These are phyloP conservation scores for Salpingus planirostris DNA, from an alignment of 2,888 invertebrate species.

Conservation along the genomic window DNA sequence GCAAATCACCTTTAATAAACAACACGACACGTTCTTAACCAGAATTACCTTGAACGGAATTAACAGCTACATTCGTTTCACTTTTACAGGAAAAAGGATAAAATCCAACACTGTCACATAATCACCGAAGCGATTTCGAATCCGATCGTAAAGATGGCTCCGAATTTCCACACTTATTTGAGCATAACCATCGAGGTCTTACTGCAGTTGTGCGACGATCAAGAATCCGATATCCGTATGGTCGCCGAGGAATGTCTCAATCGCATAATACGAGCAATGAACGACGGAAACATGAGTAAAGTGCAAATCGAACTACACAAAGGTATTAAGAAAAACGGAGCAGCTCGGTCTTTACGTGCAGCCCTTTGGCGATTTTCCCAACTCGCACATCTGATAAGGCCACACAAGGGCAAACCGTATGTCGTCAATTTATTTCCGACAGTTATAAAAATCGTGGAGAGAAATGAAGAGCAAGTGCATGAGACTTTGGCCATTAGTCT, in stretches of 20 bases:
- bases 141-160: slow-evolving; percentile 49
- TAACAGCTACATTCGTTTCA: not conserved
- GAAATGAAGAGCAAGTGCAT: slow-evolving; percentile 63
- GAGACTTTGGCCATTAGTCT: slow-evolving; percentile 58
- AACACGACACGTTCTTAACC: too few relatives aligned
- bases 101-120: slow-evolving; percentile 60
- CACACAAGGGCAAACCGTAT: slow-evolving; percentile 70
- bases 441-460: slow-evolving; percentile 58
- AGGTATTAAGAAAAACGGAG: slow-evolving; percentile 72
- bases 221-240: slow-evolving; percentile 69
- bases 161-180: slow-evolving; percentile 56
- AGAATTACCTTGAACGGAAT: too few relatives aligned
- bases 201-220: slow-evolving; percentile 63
- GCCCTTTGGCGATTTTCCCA: slow-evolving; percentile 70
- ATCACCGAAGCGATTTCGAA: slow-evolving; percentile 65
- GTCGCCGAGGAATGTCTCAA: slow-evolving; percentile 76
- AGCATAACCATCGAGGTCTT: slow-evolving; percentile 64
- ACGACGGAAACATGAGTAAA: slow-evolving; percentile 60
- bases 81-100: slow-evolving; percentile 56
- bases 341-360: slow-evolving; percentile 60
- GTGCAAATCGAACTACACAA: slow-evolving; percentile 73
- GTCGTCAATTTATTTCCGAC: slow-evolving; percentile 67
- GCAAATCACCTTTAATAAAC: slow-evolving; percentile 8
- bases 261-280: slow-evolving; percentile 56
- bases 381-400: slow-evolving; percentile 64